phyloP scores from a whole-genome alignment of 2,888 invertebrate species.

The Phytoseiulus persimilis region DNA sequence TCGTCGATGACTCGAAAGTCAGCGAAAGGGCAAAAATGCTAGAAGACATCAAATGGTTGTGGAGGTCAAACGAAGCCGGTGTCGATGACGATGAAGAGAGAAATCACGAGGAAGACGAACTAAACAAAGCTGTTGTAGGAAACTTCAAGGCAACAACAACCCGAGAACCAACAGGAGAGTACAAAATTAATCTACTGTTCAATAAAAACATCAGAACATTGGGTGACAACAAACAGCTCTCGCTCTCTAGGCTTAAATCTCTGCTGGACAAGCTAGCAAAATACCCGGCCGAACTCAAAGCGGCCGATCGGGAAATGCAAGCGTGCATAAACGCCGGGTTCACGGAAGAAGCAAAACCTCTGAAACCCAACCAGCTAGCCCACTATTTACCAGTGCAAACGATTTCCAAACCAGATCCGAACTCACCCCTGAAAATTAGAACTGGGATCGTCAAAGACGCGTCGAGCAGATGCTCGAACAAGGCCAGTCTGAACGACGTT shows the following conservation, averaged over 20 bases:
- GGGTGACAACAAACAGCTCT: neutral
- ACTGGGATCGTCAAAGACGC: neutral
- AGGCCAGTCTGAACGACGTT: neutral
- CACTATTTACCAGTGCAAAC: neutral
- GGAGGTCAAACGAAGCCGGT: neutral
- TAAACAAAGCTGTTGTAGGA: neutral
- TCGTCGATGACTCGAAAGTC: neutral
- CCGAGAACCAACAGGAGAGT: neutral
- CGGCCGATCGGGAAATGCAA: neutral
- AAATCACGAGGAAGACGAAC: neutral
- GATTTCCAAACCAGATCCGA: neutral
- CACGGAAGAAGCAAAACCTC: neutral
- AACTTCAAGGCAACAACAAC: neutral
- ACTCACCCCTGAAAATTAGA: neutral
- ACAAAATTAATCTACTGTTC: neutral
- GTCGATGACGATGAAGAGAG: neutral
- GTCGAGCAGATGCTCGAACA: neutral
- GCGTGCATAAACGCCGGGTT: neutral
- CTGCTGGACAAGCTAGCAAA: neutral
- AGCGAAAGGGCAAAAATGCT: neutral
- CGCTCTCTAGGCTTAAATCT: neutral
- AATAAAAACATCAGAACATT: neutral
- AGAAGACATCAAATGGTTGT: neutral
- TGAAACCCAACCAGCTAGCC: neutral
- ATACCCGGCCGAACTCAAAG: neutral